A percentile compares a stretch with the other conserved stretches of the same genome.
These are phyloP conservation scores for Aleadryas rufinucha DNA, from an alignment of 2,113 vertebrate species.

Conservation along the genomic window DNA sequence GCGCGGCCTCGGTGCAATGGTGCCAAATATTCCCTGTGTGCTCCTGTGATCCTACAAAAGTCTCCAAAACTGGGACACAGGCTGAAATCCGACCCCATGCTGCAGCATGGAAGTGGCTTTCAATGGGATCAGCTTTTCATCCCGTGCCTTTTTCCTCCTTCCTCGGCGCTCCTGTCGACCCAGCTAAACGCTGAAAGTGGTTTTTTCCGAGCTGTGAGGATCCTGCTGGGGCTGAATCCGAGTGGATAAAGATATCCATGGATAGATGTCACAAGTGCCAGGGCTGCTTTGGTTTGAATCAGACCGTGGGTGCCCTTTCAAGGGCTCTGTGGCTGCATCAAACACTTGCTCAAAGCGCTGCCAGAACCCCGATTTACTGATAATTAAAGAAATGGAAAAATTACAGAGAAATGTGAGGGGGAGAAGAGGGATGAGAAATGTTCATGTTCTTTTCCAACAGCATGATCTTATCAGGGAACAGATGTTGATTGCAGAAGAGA, in stretches of 20 bases:
- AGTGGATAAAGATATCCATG: background rate
- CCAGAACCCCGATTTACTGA: background rate
- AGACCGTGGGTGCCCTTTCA: background rate
- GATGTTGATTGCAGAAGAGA: background rate
- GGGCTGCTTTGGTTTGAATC: background rate
- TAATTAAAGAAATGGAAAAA: conserved; percentile 16
- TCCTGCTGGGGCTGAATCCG: background rate
- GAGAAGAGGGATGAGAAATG: background rate
- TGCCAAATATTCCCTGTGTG: conserved; percentile 21
- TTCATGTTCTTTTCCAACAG: background rate
- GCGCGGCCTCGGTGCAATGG: background rate
- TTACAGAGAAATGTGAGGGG: background rate
- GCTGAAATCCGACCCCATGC: background rate
- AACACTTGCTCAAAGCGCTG: background rate
- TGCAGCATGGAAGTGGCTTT: background rate
- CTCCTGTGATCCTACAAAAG: background rate
- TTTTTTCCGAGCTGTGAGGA: background rate
- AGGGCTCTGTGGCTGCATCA: background rate
- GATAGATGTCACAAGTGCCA: background rate
- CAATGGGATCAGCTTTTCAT: background rate
- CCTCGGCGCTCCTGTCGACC: background rate
- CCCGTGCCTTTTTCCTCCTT: background rate
- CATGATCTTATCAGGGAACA: background rate
- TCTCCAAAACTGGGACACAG: background rate
- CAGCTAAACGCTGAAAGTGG: background rate